Percentiles rank a stretch among this genome's conserved stretches.
phyloP scores from a whole-genome alignment of 2,113 vertebrate genomes.

The Leucosticte australis region DNA sequence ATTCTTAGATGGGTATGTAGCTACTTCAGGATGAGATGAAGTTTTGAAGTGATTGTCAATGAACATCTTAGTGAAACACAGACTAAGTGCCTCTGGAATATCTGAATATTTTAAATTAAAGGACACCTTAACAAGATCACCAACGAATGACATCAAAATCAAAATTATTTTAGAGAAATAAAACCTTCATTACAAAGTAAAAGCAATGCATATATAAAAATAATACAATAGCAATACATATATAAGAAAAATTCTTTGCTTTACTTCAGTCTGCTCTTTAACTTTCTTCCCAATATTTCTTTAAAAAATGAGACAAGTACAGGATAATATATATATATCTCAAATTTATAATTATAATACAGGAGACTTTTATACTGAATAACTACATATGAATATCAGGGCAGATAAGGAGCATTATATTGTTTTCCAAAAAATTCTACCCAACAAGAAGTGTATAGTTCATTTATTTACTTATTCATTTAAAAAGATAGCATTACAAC shows the following conservation, averaged over 20 bases:
- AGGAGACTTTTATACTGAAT: not conserved
- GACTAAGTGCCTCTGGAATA: not conserved
- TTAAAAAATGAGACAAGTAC: not conserved
- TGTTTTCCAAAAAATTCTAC: not conserved
- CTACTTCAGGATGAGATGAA: not conserved
- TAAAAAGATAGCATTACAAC: not conserved
- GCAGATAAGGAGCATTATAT: not conserved
- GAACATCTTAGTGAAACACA: not conserved
- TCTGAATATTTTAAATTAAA: not conserved
- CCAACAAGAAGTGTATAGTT: not conserved
- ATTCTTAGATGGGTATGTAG: not conserved
- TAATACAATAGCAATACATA: not conserved
- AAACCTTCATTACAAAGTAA: not conserved
- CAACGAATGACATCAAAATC: not conserved
- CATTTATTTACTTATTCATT: not conserved
- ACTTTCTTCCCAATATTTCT: not conserved
- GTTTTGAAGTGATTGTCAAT: not conserved
- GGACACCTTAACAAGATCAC: not conserved
- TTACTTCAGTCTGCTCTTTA: not conserved
- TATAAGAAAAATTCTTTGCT: not conserved
- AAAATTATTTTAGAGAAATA: not conserved
- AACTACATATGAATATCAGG: not conserved
- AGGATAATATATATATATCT: not conserved
- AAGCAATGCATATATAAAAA: not conserved
- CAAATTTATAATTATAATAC: not conserved